phyloP scores from a whole-genome alignment of 1,140 invertebrate genomes.

The Ceratina australensis region DNA sequence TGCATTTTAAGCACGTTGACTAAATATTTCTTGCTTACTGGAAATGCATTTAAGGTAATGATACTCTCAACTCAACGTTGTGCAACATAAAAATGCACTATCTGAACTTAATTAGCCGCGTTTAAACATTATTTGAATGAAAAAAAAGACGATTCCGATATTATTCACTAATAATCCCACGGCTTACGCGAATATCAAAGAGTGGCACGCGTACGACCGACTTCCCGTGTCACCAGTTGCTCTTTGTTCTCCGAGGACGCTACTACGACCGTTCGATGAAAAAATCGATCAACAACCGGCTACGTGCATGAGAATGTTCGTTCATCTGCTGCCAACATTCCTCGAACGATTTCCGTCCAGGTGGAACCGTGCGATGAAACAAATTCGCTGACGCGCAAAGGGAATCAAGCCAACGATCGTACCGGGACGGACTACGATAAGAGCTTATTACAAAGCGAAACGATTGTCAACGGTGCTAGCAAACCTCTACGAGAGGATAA shows the following conservation, averaged over 20 bases:
- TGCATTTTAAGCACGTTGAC: too few relatives aligned
- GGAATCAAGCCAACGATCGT: background rate
- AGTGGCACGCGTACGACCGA: background rate
- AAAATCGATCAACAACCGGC: background rate
- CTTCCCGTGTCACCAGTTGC: background rate
- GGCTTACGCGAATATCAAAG: background rate
- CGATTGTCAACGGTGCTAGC: background rate
- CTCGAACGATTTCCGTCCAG: background rate
- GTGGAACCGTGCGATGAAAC: background rate
- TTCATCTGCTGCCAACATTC: background rate
- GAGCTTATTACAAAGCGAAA: background rate
- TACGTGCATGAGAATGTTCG: too few relatives aligned
- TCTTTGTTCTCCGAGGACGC: background rate
- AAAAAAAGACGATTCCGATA: too few relatives aligned
- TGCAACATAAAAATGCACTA: too few relatives aligned
- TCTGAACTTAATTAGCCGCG: too few relatives aligned
- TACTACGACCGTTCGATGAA: background rate
- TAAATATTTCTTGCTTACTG: too few relatives aligned
- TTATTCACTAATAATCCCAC: background rate
- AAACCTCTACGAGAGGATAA: too few relatives aligned
- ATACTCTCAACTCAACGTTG: too few relatives aligned
- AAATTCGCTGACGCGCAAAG: background rate
- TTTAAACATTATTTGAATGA: too few relatives aligned
- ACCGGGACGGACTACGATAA: background rate
- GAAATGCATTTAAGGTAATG: too few relatives aligned